Percentiles rank a stretch among this genome's conserved stretches.
Conservation (phyloP, 2,113 vertebrate species). For the Oncorhynchus kisutch region DNA sequence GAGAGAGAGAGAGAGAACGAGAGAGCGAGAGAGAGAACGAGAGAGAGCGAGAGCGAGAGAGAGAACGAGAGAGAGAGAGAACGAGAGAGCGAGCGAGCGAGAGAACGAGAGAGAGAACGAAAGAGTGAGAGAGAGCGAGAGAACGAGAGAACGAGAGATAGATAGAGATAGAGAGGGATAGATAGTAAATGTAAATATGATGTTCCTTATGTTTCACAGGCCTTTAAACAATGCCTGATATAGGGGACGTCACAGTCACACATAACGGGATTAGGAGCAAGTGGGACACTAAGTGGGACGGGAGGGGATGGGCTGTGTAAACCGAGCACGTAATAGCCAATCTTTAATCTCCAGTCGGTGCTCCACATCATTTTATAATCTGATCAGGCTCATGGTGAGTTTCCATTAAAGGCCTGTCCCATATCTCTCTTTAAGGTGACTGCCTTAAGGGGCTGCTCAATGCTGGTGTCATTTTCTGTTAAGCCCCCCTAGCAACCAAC, state of each 20-base stretch:
- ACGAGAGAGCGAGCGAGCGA: not conserved
- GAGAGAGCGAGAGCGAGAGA: too few relatives aligned
- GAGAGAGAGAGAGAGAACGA: not conserved
- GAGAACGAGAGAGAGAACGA: not conserved
- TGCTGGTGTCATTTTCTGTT: constrained; percentile 32
- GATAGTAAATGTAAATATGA: not conserved
- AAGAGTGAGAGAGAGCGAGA: fast-evolving
- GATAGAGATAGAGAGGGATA: not conserved
- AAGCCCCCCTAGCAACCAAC: constrained; percentile 40
- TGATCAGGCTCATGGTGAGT: constrained; percentile 61
- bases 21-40: not conserved
- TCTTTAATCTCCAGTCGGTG: constrained; percentile 66
- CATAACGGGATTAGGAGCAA: constrained; percentile 43
- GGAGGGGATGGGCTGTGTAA: constrained; percentile 18
- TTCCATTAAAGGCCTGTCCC: constrained; percentile 61
- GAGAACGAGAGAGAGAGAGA: too few relatives aligned
- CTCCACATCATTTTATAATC: constrained; percentile 64
- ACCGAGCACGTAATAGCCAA: constrained; percentile 60
- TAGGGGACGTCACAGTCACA: constrained; percentile 35
- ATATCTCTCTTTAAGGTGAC: constrained; percentile 55
- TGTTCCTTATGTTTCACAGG: not conserved
- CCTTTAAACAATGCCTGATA: constrained; percentile 22
- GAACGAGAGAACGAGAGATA: too few relatives aligned
- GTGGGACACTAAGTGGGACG: constrained; percentile 47
- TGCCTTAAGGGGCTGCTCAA: constrained; percentile 38